phyloP scores from a whole-genome alignment of 2,888 invertebrate genomes.

The Beris morrisii region DNA sequence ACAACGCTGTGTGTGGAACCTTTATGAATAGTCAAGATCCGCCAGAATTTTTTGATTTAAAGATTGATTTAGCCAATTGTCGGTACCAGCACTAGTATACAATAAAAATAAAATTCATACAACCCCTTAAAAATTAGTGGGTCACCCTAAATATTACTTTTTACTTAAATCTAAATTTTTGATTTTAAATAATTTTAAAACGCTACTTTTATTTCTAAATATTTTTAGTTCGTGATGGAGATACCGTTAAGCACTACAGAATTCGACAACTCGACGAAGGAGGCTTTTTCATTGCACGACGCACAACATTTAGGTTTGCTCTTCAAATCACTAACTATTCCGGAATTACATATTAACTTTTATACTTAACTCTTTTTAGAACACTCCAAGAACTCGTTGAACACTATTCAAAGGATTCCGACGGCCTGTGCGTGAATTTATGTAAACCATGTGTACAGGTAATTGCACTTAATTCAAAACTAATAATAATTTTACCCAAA shows the following conservation, averaged over 20 bases:
- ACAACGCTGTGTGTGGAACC: too few relatives aligned
- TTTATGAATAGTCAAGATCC: too few relatives aligned
- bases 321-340: background rate
- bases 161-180: too few relatives aligned
- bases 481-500: background rate
- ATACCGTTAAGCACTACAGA: constrained; percentile 98
- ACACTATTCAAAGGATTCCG: constrained; percentile 96
- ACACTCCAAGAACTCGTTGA: constrained; percentile 96
- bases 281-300: constrained; percentile 97
- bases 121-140: too few relatives aligned
- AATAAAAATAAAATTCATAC: too few relatives aligned
- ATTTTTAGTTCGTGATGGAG: constrained; percentile 91
- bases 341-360: constrained; percentile 8
- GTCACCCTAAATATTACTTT: too few relatives aligned
- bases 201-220: constrained; percentile 31
- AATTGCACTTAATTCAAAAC: constrained; percentile 39
- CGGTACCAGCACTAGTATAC: too few relatives aligned
- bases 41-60: too few relatives aligned
- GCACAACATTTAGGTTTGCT: constrained; percentile 81
- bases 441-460: constrained; percentile 94
- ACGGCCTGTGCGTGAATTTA: constrained; percentile 97
- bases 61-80: too few relatives aligned
- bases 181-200: too few relatives aligned
- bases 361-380: constrained; percentile 53
- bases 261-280: constrained; percentile 98